phyloP scores from a whole-genome alignment of 2,797 vertebrate genomes.

The Myotis pilosus region DNA sequence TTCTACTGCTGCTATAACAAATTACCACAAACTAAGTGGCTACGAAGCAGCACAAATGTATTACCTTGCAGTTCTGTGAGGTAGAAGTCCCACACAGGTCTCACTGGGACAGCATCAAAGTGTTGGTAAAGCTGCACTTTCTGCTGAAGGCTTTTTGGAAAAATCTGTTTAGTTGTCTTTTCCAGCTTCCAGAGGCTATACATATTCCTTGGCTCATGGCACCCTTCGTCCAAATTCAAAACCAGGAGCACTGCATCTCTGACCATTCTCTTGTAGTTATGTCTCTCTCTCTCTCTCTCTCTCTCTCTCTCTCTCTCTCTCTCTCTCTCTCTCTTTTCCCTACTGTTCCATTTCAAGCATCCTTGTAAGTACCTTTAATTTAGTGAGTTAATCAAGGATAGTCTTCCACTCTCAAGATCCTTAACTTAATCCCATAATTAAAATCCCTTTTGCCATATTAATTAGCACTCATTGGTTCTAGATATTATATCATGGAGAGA shows the following conservation, averaged over 20 bases:
- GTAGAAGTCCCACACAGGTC: neutral
- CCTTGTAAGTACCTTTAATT: neutral
- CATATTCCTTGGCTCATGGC: neutral
- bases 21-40: neutral
- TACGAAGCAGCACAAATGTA: neutral
- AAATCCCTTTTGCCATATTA: neutral
- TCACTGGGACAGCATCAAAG: neutral
- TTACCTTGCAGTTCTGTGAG: neutral
- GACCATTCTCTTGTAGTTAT: neutral
- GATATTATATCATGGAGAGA: neutral
- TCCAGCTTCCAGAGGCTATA: neutral
- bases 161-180: neutral
- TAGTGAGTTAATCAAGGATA: neutral
- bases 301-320: neutral
- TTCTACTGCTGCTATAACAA: neutral
- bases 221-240: neutral
- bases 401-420: neutral
- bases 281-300: neutral
- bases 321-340: neutral
- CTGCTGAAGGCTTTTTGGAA: neutral
- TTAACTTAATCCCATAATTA: neutral
- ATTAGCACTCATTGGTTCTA: neutral
- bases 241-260: neutral
- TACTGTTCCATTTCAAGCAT: neutral
- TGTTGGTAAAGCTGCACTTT: neutral